Percentiles rank a stretch among this genome's conserved stretches.
Evolutionary conservation across 2,113 vertebrate genomes (phyloP).

Genomic region (Sprattus sprattus): DNA sequence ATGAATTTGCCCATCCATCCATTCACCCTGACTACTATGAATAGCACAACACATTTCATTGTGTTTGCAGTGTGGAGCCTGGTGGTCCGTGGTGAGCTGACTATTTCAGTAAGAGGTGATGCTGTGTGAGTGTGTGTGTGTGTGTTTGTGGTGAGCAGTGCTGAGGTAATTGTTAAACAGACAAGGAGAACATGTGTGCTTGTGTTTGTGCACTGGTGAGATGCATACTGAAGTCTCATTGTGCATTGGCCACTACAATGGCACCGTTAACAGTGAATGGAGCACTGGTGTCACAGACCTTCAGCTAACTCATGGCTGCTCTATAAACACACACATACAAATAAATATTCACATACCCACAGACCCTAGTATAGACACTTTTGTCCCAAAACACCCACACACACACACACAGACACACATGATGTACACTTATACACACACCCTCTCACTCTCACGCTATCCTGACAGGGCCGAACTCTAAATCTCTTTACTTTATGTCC

Average conservation of each 20-base stretch:
- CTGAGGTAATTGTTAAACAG: too few species aligned
- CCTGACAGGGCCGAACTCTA: neutral
- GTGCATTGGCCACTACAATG: too few species aligned
- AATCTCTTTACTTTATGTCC: neutral
- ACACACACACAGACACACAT: neutral
- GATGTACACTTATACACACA: neutral
- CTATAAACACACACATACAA: too few species aligned
- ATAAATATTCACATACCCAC: neutral
- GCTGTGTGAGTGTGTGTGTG: too few species aligned
- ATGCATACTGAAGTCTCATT: too few species aligned
- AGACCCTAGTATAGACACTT: neutral
- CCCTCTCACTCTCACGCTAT: neutral
- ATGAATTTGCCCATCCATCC: conserved; percentile 37
- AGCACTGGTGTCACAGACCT: conserved; percentile 76
- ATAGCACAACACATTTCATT: conserved; percentile 33
- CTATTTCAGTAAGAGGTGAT: too few species aligned
- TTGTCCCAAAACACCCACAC: conserved; percentile 26
- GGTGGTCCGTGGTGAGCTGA: too few species aligned
- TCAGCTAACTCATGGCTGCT: conserved; percentile 39
- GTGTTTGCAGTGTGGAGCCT: conserved; percentile 49
- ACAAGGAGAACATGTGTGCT: too few species aligned
- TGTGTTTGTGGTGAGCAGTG: too few species aligned
- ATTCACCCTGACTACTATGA: conserved; percentile 45
- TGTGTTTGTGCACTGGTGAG: too few species aligned
- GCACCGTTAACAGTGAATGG: conserved; percentile 61